Evolutionary conservation across 2,113 vertebrate species (phyloP).

Genomic region (Sebastes schlegelii): DNA sequence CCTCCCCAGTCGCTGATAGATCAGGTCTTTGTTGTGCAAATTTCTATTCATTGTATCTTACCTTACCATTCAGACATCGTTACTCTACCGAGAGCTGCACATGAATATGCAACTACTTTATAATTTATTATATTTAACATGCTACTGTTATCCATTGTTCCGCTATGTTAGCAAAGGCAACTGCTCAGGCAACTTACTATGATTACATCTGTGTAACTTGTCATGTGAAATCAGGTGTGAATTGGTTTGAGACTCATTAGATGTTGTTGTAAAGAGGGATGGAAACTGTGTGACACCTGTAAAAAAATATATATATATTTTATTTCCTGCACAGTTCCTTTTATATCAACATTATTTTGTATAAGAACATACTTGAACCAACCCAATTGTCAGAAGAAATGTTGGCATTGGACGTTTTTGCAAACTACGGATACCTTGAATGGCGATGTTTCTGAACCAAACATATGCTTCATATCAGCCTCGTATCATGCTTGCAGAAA

Average conservation of each 20-base stretch:
- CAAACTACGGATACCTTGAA: too few species aligned
- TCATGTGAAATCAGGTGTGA: slow-evolving; percentile 8
- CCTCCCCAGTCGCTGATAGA: slow-evolving; percentile 21
- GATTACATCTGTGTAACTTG: slow-evolving; percentile 5
- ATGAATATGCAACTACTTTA: slow-evolving; percentile 20
- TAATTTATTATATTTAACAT: slow-evolving; percentile 31
- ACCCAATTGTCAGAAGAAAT: too few species aligned
- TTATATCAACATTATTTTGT: neutral
- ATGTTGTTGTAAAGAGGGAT: slow-evolving; percentile 18
- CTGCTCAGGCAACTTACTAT: neutral
- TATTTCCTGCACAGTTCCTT: neutral
- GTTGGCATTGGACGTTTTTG: too few species aligned
- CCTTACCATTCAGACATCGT: slow-evolving; percentile 19
- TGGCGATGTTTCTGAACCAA: too few species aligned
- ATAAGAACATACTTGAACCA: neutral
- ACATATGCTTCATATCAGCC: too few species aligned
- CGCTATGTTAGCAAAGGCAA: neutral
- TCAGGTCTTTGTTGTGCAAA: slow-evolving; percentile 56
- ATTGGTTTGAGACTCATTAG: slow-evolving; percentile 36
- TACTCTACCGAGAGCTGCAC: neutral
- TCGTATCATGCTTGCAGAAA: too few species aligned
- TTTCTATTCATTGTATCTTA: slow-evolving; percentile 30
- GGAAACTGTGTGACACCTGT: neutral
- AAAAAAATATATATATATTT: neutral
- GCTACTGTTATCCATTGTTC: slow-evolving; percentile 12